Base-by-base conservation (phyloP, 2,113 vertebrate species). In the Raphicerus campestris region DNA sequence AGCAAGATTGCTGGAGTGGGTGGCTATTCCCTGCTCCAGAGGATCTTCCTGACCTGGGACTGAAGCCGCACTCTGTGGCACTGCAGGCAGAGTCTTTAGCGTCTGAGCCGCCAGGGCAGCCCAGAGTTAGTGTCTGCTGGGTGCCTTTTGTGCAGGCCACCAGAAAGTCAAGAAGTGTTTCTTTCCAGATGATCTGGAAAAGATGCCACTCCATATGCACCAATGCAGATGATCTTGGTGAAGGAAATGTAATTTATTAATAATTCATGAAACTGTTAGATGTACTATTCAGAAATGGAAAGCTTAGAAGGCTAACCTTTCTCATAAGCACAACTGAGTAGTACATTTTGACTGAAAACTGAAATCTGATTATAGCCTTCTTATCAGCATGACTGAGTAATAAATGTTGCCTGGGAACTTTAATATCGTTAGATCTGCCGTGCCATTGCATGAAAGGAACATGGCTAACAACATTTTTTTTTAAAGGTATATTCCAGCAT, bases 301-400 rank as follows among this genome's bases (percentile, higher is more conserved):
- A 96, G 5, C 19, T 24, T 22, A 39, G 20, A 53, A 82, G 32
- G 10, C 61, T 66, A 83, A 89, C 22, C 4, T 77, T 91, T 81
- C 58, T 92, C 70, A 1, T 56, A 87, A 93, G 66, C 24, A 17
- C 78, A 60, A 58, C 14, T 63, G 61, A 75, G 11, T 94, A 63
- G 28, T 95, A 90, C 80, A 89, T 91, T 93, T 63, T 91, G 47
- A 7, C 30, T 91, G 77, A 89, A 70, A 90, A 30, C 32, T 93
- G 89, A 83, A 93, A 87, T 93, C 83, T 82, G 47, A 94, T 93
- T 87, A 84, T 26, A 94, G 83, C 49, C 75, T n/a, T 86, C 30
- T 87, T 94, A 15, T 47, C 88, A 85, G 42, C 53, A 89, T 92
- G 55, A 39, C 22, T 89, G 15, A 77, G 42, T 56, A 80, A 45